Evolutionary conservation across 2,113 vertebrate genomes (phyloP).

Genomic region (Pedionomus torquatus): DNA sequence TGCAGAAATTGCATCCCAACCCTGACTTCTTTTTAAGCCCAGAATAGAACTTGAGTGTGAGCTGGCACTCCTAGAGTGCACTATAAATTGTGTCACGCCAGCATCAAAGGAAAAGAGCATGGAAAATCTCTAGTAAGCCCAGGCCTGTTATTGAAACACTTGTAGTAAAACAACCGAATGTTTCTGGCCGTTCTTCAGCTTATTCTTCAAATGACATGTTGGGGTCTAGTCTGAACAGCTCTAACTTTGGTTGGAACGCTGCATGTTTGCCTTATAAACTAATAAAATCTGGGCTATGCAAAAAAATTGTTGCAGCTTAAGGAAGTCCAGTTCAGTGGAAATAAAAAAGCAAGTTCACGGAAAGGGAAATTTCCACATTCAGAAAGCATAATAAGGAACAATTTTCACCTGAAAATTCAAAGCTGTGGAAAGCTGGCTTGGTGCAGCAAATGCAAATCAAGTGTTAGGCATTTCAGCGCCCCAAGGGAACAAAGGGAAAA

Average conservation of each 20-base stretch:
- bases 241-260: background rate
- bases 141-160: conserved; percentile 23
- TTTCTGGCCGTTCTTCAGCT: conserved; percentile 30
- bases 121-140: conserved; percentile 37
- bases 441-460: conserved; percentile 39
- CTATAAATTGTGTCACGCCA: conserved; percentile 17
- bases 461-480: background rate
- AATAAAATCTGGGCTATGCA: background rate
- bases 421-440: background rate
- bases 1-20: background rate
- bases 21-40: background rate
- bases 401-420: conserved; percentile 57
- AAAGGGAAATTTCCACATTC: conserved; percentile 8
- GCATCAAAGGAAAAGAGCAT: conserved; percentile 26
- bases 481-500: conserved; percentile 8
- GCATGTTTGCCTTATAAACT: background rate
- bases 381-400: conserved; percentile 14
- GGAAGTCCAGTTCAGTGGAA: background rate
- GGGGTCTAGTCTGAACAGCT: background rate
- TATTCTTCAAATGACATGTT: conserved; percentile 19
- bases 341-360: background rate
- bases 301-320: background rate
- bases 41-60: background rate
- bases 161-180: conserved; percentile 6
- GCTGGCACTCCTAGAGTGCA: background rate